Evolutionary conservation across 2,797 vertebrate species (phyloP).

Genomic region (Peromyscus attwateri): DNA sequence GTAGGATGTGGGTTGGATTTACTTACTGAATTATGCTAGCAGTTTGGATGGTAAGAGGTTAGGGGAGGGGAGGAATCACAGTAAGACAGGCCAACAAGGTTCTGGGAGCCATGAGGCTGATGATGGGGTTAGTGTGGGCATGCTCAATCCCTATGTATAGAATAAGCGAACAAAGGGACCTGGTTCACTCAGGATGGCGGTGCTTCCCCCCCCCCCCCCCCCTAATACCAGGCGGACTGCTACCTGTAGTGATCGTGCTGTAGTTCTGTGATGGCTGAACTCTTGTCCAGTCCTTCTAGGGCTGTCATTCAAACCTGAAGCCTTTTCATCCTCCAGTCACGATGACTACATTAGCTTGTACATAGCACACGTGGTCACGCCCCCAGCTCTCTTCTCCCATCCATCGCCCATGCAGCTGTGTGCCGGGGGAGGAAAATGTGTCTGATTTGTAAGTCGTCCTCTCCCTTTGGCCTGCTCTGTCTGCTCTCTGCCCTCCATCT

Average conservation of each 20-base stretch:
- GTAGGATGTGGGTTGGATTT: not conserved
- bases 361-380: fast-evolving
- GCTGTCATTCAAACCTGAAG: not conserved
- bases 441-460: not conserved
- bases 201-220: not conserved
- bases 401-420: not conserved
- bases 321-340: not conserved
- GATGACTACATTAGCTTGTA: not conserved
- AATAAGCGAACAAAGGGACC: not conserved
- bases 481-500: not conserved
- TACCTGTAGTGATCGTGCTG: too few relatives aligned
- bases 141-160: not conserved
- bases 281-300: not conserved
- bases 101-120: not conserved
- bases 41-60: not conserved
- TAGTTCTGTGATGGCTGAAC: not conserved
- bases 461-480: not conserved
- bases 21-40: not conserved
- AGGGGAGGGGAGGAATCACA: not conserved
- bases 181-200: not conserved
- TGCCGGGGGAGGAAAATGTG: not conserved
- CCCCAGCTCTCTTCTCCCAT: not conserved
- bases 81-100: not conserved
- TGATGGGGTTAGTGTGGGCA: not conserved
- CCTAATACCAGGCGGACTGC: too few relatives aligned